Base-by-base conservation (phyloP, 1,140 invertebrate species). In the Atopsyche davidsoni region DNA sequence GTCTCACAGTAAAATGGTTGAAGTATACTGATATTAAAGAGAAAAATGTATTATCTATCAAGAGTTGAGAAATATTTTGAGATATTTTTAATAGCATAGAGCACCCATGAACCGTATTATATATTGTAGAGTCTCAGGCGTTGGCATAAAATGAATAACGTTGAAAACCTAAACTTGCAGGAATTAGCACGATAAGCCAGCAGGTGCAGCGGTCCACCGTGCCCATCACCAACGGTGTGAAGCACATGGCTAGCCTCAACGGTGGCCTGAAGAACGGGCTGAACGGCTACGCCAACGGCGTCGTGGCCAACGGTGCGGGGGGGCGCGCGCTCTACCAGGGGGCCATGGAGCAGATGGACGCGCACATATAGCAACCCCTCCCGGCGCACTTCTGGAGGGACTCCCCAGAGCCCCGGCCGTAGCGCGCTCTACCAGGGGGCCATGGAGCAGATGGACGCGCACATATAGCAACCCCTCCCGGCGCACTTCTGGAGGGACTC, bases 121-220 rank as follows among this genome's bases (percentile, higher is more conserved):
- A n/a, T n/a, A n/a, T n/a, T n/a, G n/a, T n/a, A n/a, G n/a, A n/a
- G n/a, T n/a, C n/a, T n/a, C n/a, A n/a, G n/a, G n/a, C n/a, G n/a
- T n/a, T n/a, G n/a, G n/a, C n/a, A n/a, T n/a, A n/a, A n/a, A n/a
- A n/a, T n/a, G n/a, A n/a, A n/a, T n/a, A n/a, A n/a, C n/a, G n/a
- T n/a, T n/a, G 11, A 4, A 32, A 45, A 16, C 23, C 19, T 46
- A 28, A 18, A 49, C 19, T 35, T 31, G 2, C 31, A 54, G 51
- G 51, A 19, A 58, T 58, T 19, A 58, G 36, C 43, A 58, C 56
- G n/a, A 58, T 58, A 17, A 58, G 56, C 25, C 56, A 54, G 22
- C 51, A 54, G 10, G 56, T 58, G 17, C 56, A 58, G 24, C 46
- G 51, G 19, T 14, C 32, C 2, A 43, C 23, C 2, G 17, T 24